Conservation (phyloP, 1,140 invertebrate genomes). For the Penaeus japonicus region DNA sequence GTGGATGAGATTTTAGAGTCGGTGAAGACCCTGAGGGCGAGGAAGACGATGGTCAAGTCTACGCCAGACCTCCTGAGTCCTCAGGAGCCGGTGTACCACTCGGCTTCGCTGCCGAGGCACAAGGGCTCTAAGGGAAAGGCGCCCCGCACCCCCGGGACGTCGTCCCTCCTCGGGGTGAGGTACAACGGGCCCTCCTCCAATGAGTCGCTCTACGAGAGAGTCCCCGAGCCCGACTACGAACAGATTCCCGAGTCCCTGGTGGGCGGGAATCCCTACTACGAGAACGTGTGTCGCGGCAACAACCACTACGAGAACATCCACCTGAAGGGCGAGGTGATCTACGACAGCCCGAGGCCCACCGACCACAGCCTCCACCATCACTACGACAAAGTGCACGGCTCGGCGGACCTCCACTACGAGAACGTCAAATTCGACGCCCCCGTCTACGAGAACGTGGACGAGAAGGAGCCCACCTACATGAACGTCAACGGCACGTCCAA, state of each 20-base stretch:
- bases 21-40: constrained; percentile 56
- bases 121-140: constrained; percentile 46
- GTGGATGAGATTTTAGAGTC: constrained; percentile 60
- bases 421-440: constrained; percentile 52
- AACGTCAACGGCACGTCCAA: constrained; percentile 33
- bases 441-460: constrained; percentile 58
- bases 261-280: constrained; percentile 37
- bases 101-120: constrained; percentile 48
- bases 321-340: constrained; percentile 58
- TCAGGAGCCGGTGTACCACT: constrained; percentile 48
- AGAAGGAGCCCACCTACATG: constrained; percentile 59
- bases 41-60: constrained; percentile 59
- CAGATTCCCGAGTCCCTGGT: constrained; percentile 30
- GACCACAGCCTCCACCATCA: constrained; percentile 25
- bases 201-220: constrained; percentile 38
- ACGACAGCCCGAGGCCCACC: constrained; percentile 55
- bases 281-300: constrained; percentile 52
- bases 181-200: constrained; percentile 33
- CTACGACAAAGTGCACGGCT: constrained; percentile 27
- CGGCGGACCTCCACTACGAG: constrained; percentile 48
- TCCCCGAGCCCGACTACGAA: constrained; percentile 56
- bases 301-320: constrained; percentile 57
- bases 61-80: constrained; percentile 50
- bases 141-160: constrained; percentile 6
- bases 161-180: constrained; percentile 44